Conservation (phyloP, 2,113 vertebrate species). For the Lepidothrix coronata region DNA sequence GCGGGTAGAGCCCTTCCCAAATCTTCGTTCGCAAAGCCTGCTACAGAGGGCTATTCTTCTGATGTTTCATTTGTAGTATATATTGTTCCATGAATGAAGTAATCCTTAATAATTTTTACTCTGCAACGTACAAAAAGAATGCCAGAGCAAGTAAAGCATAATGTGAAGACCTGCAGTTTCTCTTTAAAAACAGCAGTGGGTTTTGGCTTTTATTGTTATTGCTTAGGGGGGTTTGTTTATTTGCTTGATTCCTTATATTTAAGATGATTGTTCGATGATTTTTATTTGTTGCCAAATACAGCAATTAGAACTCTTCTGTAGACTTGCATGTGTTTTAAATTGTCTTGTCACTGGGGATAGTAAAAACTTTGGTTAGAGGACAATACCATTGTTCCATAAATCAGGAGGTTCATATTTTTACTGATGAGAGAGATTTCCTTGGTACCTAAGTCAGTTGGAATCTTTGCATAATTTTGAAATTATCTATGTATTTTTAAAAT, state of each 20-base stretch:
- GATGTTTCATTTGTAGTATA: conserved; percentile 22
- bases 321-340: background rate
- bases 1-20: too few relatives aligned
- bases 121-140: background rate
- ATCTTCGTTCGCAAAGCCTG: background rate
- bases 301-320: background rate
- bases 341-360: background rate
- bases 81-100: conserved; percentile 30
- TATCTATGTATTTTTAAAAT: background rate
- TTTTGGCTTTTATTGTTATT: background rate
- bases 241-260: background rate
- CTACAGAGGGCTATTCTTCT: conserved; percentile 20
- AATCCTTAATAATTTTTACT: conserved; percentile 22
- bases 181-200: background rate
- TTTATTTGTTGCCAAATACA: background rate
- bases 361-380: background rate
- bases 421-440: background rate
- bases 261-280: background rate
- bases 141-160: background rate
- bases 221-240: background rate
- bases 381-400: background rate
- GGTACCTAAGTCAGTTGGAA: background rate
- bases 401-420: background rate
- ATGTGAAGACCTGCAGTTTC: background rate
- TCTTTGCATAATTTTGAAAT: background rate